Conservation (phyloP, 2,113 vertebrate species). For the Oreotragus oreotragus region DNA sequence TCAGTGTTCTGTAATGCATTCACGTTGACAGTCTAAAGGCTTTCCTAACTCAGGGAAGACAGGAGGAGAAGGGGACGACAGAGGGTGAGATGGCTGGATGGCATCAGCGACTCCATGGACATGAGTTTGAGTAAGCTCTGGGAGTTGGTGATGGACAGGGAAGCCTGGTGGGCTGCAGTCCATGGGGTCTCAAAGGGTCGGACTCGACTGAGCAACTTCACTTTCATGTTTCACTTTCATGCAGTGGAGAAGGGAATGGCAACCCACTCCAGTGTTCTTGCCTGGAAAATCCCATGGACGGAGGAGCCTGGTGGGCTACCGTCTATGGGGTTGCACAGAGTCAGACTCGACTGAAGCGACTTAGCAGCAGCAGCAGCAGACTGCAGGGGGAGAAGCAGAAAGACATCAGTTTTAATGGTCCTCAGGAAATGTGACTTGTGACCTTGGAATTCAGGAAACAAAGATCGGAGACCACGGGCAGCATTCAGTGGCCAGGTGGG, state of each 20-base stretch:
- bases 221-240: too few species aligned
- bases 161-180: not conserved
- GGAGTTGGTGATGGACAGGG: not conserved
- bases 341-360: rapidly evolving
- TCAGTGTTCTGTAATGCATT: not conserved
- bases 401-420: not conserved
- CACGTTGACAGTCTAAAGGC: not conserved
- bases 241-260: too few species aligned
- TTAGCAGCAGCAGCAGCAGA: too few species aligned
- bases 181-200: not conserved
- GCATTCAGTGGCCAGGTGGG: not conserved
- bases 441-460: not conserved
- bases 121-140: not conserved
- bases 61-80: not conserved
- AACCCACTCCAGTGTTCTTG: too few species aligned
- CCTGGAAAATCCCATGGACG: too few species aligned
- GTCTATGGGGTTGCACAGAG: too few species aligned
- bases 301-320: too few species aligned
- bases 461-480: rapidly evolving
- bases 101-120: not conserved
- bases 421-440: not conserved
- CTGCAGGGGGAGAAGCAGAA: not conserved
- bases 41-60: not conserved
- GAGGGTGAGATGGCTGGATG: not conserved
- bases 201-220: not conserved